A percentile compares a stretch with the other conserved stretches of the same genome.
These are phyloP conservation scores for Leptinotarsa tumamoca DNA, from an alignment of 2,888 invertebrate genomes.

Conservation along the genomic window DNA sequence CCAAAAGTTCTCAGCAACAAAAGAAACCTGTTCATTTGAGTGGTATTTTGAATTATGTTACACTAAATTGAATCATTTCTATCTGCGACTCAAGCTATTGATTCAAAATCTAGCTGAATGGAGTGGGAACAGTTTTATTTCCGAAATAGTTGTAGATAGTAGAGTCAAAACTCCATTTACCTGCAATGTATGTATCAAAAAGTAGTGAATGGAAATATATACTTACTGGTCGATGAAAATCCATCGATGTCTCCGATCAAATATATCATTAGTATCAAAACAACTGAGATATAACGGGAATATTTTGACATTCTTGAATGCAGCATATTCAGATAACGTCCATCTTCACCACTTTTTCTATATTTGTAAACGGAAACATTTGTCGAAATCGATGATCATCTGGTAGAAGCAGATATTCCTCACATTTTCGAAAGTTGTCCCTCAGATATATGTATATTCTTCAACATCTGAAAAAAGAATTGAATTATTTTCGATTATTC, in stretches of 20 bases:
- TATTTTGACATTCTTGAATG: conserved; percentile 34
- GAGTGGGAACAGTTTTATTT: no score
- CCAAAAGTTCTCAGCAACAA: no score
- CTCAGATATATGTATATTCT: not conserved
- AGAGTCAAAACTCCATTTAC: no score
- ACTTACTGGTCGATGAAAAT: conserved; percentile 16
- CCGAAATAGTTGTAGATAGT: no score
- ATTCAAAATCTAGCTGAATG: no score
- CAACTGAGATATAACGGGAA: conserved; percentile 32
- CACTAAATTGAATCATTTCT: no score
- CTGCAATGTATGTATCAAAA: not conserved
- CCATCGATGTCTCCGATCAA: conserved; percentile 14
- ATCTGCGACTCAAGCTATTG: no score
- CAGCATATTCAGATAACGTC: conserved; percentile 35
- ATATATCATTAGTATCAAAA: conserved; percentile 31
- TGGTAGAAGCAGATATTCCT: not conserved
- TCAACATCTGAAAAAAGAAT: not conserved
- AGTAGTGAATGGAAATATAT: not conserved
- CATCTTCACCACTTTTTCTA: conserved; percentile 26
- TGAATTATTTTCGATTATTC: no score
- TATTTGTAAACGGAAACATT: not conserved
- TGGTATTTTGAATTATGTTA: no score
- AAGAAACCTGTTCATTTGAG: no score
- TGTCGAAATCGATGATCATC: not conserved
- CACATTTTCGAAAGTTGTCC: not conserved